Base-by-base conservation (phyloP, 2,113 vertebrate genomes). In the Oreotrochilus melanogaster region DNA sequence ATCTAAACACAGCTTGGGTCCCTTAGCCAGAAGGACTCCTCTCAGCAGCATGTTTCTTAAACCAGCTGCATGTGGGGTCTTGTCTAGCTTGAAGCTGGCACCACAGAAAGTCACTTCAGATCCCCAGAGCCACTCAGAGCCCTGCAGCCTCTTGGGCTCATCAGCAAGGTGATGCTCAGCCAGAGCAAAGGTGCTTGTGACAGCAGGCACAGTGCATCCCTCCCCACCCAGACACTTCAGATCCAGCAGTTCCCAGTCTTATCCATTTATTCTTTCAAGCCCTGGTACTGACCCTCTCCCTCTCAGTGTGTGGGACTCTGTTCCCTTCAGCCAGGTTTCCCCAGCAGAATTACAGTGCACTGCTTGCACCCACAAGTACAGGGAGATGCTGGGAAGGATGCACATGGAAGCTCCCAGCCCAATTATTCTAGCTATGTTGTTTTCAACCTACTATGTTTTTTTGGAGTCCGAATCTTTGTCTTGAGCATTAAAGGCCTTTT, bases 291-390 rank as follows among this genome's bases (percentile, higher is more conserved):
- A 96, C 89, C 71, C 0, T 76, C 75, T 95, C 47, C 1, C 0
- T 47, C 75, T 48, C 33, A 14, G 78, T 8, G 37, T 14, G 24
- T 83, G 67, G 92, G 93, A 91, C 78, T 58, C 82, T 78, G 1
- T 43, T 84, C 64, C 51, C 82, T 86, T 72, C 86, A 88, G 91
- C 88, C 82, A 92, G 93, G 82, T 90, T 96, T 96, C 92, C 86
- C 88, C 86, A 61, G 66, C 1, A 0, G 54, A 72, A 70, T 73
- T 83, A 80, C 86, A 83, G n/a, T 47, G 88, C 23, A 67, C 54
- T 4, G 42, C 71, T 90, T 45, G 47, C 75, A 88, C 73, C 69
- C 73, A 71, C 47, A 78, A 39, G 57, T 67, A 64, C 0, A 5
- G 16, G 7, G 69, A 78, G 88, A 58, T 47, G 47, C 37, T 1